Conservation (phyloP, 2,888 invertebrate species). For the Acrobeloides nanus region DNA sequence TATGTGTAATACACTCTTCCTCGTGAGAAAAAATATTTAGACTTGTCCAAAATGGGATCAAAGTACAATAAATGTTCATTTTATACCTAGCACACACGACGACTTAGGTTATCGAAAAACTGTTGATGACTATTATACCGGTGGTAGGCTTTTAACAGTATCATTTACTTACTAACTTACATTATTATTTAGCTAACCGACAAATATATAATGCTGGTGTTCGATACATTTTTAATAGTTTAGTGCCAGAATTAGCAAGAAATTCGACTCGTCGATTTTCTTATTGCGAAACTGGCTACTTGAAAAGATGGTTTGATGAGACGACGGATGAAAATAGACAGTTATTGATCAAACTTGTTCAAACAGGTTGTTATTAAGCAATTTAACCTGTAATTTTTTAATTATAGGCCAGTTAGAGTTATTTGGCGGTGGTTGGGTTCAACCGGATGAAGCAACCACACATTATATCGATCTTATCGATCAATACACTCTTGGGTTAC, state of each 20-base stretch:
- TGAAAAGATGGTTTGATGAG: constrained; percentile 43
- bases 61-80: constrained; percentile 12
- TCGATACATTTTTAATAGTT: constrained; percentile 45
- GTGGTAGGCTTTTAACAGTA: constrained; percentile 45
- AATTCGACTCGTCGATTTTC: constrained; percentile 54
- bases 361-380: constrained; percentile 4
- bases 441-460: constrained; percentile 60
- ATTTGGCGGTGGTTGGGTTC: constrained; percentile 58
- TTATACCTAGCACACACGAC: constrained; percentile 10
- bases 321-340: constrained; percentile 22
- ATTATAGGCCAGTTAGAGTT: constrained; percentile 24
- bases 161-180: not conserved
- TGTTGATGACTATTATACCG: constrained; percentile 59
- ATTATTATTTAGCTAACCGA: constrained; percentile 57
- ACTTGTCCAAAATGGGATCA: too few relatives aligned
- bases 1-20: too few relatives aligned
- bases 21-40: too few relatives aligned
- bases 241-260: constrained; percentile 36
- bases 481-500: constrained; percentile 59
- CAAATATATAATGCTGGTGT: constrained; percentile 41
- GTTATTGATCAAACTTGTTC: too few relatives aligned
- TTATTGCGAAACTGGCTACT: constrained; percentile 52
- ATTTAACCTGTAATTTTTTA: not conserved
- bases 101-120: constrained; percentile 60
- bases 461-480: constrained; percentile 60